phyloP scores from a whole-genome alignment of 2,888 invertebrate species.

The Saturnia pavonia region DNA sequence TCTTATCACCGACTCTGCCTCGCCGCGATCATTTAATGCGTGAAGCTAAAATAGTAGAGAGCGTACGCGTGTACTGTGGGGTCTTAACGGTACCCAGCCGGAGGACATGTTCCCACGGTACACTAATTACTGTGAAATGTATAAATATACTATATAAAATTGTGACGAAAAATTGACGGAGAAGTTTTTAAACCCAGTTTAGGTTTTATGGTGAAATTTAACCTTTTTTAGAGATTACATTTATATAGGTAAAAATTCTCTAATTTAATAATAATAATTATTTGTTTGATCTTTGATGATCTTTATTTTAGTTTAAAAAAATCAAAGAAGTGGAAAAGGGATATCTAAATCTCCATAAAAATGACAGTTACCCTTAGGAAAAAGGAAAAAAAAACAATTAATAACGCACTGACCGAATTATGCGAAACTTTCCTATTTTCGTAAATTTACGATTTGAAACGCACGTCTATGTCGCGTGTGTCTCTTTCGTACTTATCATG shows the following conservation, averaged over 20 bases:
- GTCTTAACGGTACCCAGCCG: background rate
- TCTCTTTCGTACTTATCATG: no score
- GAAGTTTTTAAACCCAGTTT: background rate
- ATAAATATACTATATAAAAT: background rate
- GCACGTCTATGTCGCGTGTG: no score
- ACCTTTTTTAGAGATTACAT: background rate
- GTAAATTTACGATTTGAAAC: background rate
- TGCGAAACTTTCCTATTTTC: background rate
- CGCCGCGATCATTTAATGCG: background rate
- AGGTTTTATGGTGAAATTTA: background rate
- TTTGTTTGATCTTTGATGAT: no score
- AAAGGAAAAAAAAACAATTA: no score
- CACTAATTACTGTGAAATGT: background rate
- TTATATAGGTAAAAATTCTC: no score
- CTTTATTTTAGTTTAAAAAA: no score
- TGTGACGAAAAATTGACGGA: background rate
- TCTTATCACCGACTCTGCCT: background rate
- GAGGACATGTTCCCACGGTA: background rate
- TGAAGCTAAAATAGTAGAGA: background rate
- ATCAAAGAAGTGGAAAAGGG: no score
- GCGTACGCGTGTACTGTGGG: background rate
- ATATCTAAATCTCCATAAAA: no score
- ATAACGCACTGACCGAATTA: background rate
- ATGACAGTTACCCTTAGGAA: no score
- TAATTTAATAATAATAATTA: no score